Evolutionary conservation across 1,140 invertebrate species (phyloP).

Genomic region (Uloborus diversus): DNA sequence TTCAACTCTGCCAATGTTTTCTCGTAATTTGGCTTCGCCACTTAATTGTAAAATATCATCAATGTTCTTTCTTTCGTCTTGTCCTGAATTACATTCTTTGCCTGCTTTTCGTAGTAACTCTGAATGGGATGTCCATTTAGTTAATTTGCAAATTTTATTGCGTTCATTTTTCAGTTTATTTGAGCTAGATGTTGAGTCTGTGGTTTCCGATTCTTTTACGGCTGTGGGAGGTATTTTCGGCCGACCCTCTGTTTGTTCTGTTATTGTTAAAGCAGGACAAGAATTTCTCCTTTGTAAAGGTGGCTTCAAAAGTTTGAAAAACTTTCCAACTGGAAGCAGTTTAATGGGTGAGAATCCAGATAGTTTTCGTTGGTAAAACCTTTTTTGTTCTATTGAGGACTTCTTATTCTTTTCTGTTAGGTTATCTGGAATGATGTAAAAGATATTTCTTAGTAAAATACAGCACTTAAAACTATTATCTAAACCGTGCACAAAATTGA

Average conservation of each 20-base stretch:
- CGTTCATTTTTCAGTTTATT: background rate
- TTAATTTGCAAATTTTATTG: slow-evolving; percentile 1
- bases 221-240: background rate
- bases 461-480: too few relatives aligned
- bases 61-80: too few relatives aligned
- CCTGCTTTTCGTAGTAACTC: background rate
- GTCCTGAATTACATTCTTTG: background rate
- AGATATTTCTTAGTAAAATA: too few relatives aligned
- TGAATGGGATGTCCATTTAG: slow-evolving; percentile 41
- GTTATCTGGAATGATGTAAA: slow-evolving; percentile 26
- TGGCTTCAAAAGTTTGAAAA: slow-evolving; percentile 28
- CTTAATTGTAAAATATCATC: too few relatives aligned
- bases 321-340: slow-evolving; percentile 16
- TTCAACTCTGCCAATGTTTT: too few relatives aligned
- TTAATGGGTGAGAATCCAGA: slow-evolving; percentile 17
- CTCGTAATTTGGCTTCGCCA: too few relatives aligned
- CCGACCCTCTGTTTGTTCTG: background rate
- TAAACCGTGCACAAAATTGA: background rate
- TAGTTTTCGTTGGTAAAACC: slow-evolving; percentile 39
- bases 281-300: slow-evolving; percentile 34
- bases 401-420: slow-evolving; percentile 39
- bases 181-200: background rate
- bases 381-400: slow-evolving; percentile 26
- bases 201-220: slow-evolving; percentile 5
- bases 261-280: slow-evolving; percentile 28